phyloP scores from a whole-genome alignment of 2,113 vertebrate genomes.

The Elaphurus davidianus region DNA sequence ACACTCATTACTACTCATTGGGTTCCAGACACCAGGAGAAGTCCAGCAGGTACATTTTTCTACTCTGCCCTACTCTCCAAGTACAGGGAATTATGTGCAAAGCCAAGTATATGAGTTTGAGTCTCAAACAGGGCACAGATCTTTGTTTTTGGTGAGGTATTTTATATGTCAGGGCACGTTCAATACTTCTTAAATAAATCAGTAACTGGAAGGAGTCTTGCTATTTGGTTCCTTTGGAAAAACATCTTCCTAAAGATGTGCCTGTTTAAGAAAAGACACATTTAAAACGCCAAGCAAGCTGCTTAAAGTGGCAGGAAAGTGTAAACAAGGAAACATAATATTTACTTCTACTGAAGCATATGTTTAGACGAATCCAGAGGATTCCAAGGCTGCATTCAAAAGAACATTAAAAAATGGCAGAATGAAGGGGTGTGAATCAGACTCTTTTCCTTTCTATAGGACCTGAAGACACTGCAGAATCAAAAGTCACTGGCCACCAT shows the following conservation, averaged over 20 bases:
- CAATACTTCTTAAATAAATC: neutral
- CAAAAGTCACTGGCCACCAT: neutral
- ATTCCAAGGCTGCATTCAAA: neutral
- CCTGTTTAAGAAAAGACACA: neutral
- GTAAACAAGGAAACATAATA: neutral
- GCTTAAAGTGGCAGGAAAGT: neutral
- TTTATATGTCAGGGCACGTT: neutral
- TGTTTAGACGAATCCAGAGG: neutral
- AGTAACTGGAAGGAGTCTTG: neutral
- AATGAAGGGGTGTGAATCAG: neutral
- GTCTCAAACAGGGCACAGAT: neutral
- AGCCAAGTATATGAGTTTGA: neutral
- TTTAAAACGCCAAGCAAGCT: neutral
- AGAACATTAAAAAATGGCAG: neutral
- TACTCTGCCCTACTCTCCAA: neutral
- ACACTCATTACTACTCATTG: neutral
- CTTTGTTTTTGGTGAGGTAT: neutral
- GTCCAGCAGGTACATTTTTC: fast-evolving
- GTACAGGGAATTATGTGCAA: neutral
- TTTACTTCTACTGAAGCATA: neutral
- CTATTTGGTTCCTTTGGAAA: neutral
- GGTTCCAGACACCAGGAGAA: neutral
- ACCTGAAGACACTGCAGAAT: neutral
- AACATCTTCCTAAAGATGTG: neutral
- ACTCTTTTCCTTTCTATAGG: neutral